Evolutionary conservation across 2,113 vertebrate species (phyloP), one percentile per base, ranked within the genome.

Genomic region (Heteronetta atricapilla): DNA sequence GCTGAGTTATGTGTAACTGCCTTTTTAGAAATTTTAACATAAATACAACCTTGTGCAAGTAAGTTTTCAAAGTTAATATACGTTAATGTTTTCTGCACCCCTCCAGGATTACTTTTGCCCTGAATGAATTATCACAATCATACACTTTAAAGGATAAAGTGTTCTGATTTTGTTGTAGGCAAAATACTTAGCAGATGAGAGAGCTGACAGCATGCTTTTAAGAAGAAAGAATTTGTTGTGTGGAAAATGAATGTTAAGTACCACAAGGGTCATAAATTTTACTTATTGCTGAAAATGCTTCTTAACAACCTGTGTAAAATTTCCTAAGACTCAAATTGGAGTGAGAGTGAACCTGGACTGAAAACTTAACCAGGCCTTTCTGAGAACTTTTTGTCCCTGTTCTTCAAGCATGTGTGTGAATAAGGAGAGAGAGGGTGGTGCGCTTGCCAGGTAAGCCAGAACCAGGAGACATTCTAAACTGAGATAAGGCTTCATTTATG

Each of bases 191-290:
- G 10, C 38, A 67, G 60, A 90, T 95, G 92, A 95, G 60, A 86
- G 75, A 86, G 73, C 73, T 93, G 91, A 74, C 77, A 68, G 18
- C 0, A 2, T 79, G 34, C 74, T 84, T 87, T 91, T 66, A 53
- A 82, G 58, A 87, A 92, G 90, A 90, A 92, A 56, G 53, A 68
- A 84, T 94, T 92, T 91, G 10, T 89, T 87, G 44, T 69, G 55
- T 33, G 25, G 70, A 92, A 73, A 84, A 94, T 82, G 91, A 92
- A 93, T 52, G 8, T 66, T 68, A 78, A 85, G 81, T 48, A 89
- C 63, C 34, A 33, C 34, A 84, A 79, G 53, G 38, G 83, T 72
- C 66, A 91, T 94, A 94, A 95, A 91, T 97, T 93, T 87, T 87
- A 38, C 36, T 88, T 75, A 48, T 62, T n/a, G 79, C 70, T 79